phyloP scores from a whole-genome alignment of 2,113 vertebrate genomes.

The Menura novaehollandiae region DNA sequence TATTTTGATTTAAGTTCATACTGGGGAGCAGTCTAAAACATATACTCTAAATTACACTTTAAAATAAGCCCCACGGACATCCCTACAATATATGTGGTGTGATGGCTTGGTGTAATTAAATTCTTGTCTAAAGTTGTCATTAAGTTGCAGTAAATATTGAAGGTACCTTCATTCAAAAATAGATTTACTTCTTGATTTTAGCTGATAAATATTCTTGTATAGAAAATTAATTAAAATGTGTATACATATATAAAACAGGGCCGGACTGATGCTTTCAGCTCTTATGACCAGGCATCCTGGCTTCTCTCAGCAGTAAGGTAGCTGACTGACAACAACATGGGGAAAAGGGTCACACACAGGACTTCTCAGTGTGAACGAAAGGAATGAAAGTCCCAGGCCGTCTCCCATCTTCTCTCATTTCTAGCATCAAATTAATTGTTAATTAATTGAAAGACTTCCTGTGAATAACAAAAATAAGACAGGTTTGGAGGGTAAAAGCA shows the following conservation, averaged over 20 bases:
- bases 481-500: background rate
- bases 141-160: conserved; percentile 32
- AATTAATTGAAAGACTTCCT: background rate
- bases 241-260: background rate
- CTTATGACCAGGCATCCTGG: background rate
- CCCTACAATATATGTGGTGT: background rate
- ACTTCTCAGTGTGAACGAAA: background rate
- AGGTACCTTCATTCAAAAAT: background rate
- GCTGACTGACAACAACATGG: background rate
- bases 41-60: background rate
- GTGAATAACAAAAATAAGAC: background rate
- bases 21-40: background rate
- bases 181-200: conserved; percentile 11
- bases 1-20: conserved; percentile 49
- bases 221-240: conserved; percentile 12
- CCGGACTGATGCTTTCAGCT: background rate
- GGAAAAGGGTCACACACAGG: background rate
- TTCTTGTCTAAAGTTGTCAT: conserved; percentile 29
- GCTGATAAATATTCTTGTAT: background rate
- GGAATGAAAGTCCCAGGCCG: background rate
- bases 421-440: background rate
- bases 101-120: background rate
- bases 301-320: background rate
- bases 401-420: background rate
- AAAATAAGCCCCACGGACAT: background rate